Evolutionary conservation across 2,888 invertebrate species (phyloP), one percentile per base, ranked within the genome.

Genomic region (Cactoblastis cactorum): DNA sequence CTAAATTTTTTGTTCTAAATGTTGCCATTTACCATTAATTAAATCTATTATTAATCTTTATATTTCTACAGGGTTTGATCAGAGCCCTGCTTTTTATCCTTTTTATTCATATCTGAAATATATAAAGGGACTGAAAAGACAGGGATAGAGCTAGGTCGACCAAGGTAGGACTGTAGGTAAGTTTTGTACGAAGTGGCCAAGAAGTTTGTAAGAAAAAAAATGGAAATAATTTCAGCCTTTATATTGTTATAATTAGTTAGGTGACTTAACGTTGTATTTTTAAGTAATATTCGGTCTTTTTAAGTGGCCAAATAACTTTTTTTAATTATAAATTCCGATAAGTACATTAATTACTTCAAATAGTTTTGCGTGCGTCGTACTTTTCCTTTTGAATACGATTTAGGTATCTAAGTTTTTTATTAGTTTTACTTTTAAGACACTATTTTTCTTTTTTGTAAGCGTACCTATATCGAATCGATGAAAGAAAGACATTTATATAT

Each of bases 161-260:
- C 73, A 71, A 69, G 72, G 63, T 74, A 72, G 75, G 71, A 62
- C 53, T 53, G 56, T 83, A 83, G 69, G 69, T 86, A 85, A 76
- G 83, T 85, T 87, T 88, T 88, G 75, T 88, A 88, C 66, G 82
- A 71, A 68, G 64, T 61, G 78, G 80, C 76, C 80, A 79, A 77
- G 73, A 61, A 65, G 74, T 79, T 80, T 76, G 53, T 76, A 77
- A 67, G 70, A 69, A 76, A 76, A n/a, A 73, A 59, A 63, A 68
- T 53, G 49, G 56, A 62, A 65, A 65, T 49, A 51, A 57, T 68
- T n/a, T 74, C 71, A 75, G 73, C 69, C 71, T 68, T 66, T 62
- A 61, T 55, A 57, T 63, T 60, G 61, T 55, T 51, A 50, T 32
- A 18, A 49, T 46, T 24, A 49, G 34, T 49, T 50, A 50, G 46